Percentiles rank a stretch among this genome's conserved stretches.
phyloP scores from a whole-genome alignment of 2,797 vertebrate genomes.

The Acestrorhynchus altus region DNA sequence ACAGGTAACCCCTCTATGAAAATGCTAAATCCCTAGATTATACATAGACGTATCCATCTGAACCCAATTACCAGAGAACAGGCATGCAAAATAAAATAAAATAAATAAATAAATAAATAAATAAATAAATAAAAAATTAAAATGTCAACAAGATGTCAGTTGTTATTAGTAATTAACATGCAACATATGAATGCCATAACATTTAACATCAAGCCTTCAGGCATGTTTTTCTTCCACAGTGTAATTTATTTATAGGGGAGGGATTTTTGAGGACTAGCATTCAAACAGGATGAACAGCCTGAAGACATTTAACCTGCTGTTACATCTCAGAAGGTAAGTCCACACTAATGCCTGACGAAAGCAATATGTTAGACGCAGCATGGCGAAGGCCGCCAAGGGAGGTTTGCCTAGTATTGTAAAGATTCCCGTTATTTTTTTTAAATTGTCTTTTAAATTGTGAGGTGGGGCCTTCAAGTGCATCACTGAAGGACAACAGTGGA shows the following conservation, averaged over 20 bases:
- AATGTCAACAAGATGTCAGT: neutral
- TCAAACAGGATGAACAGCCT: neutral
- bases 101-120: no score
- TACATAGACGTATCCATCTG: neutral
- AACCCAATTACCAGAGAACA: no score
- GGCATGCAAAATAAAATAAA: neutral
- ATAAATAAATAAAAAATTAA: no score
- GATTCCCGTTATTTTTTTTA: no score
- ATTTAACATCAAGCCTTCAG: neutral
- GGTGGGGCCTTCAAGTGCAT: no score
- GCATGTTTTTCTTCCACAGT: conserved; percentile 7
- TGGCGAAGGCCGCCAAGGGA: no score
- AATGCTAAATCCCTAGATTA: no score
- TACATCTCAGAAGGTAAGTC: neutral
- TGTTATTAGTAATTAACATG: neutral
- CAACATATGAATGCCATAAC: neutral
- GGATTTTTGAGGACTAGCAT: neutral
- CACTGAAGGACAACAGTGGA: no score
- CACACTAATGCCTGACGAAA: neutral
- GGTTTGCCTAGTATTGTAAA: no score
- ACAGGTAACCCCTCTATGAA: no score
- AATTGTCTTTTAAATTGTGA: no score
- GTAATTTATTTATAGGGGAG: conserved; percentile 1
- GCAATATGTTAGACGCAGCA: neutral
- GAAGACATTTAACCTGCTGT: neutral